Evolutionary conservation across 1,140 invertebrate genomes (phyloP), one percentile per base, ranked within the genome.

Genomic region (Asobara japonica): DNA sequence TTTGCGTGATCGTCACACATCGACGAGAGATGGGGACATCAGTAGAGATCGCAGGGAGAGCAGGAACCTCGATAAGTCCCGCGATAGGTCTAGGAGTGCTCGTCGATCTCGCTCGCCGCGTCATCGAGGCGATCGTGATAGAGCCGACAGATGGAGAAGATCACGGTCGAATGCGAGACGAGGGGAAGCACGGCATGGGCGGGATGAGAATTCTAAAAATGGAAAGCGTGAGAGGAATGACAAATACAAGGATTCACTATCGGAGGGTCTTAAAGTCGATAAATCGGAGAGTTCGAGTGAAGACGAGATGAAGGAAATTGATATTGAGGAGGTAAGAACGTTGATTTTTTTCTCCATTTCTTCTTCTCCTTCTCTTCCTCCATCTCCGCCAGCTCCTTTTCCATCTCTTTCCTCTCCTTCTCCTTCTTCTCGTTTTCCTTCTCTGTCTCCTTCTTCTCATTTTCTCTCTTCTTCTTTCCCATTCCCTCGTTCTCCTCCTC

Each of bases 171-270:
- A 78, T 25, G 83, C 83, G 31, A 73, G 86, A 79, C 75, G 84
- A 31, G 76, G 83, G 74, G 80, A 85, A 56, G 83, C 84, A 31
- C 81, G 82, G 60, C 76, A 84, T 31, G 69, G 75, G 33, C 78
- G 82, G 38, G 80, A 85, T 7, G 83, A 74, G 84, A 87, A 22
- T n/a, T n/a, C n/a, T n/a, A 83, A 83, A 72, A 83, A 88, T 71
- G 80, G 86, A 45, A 86, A 88, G 60, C 82, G 89, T 66, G 85
- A 89, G 73, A 84, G 87, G 69, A 87, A 82, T 73, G 92, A 94
- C 80, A 93, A 93, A 78, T 94, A 91, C 76, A 92, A 95, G 86
- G 94, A 93, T 76, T 95, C 95, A 51, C 83, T 95, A n/a, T 96
- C 94, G 67, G 95, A 96, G 85, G 94, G 94, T 13, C 87, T 94